Evolutionary conservation across 64 coral and sea anemone genomes (phyloP).

Genomic region (Pocillopora verrucosa): DNA sequence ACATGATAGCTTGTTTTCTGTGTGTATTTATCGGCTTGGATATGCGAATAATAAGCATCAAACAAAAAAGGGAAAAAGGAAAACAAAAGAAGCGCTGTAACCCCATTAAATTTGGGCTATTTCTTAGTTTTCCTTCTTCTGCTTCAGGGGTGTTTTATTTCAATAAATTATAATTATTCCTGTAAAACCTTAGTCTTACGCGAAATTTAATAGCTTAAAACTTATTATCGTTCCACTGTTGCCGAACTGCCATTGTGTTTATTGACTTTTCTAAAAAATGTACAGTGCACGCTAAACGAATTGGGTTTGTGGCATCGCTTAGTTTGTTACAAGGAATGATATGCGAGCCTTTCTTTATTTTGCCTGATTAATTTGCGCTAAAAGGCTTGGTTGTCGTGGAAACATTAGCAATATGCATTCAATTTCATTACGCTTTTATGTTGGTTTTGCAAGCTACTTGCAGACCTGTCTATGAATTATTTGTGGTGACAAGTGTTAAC

Average conservation of each 20-base stretch:
- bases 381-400: conserved; percentile 10
- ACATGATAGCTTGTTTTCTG: background rate
- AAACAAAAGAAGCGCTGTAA: no score
- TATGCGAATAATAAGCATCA: background rate
- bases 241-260: background rate
- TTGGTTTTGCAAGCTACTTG: background rate
- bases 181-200: background rate
- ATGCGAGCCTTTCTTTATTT: conserved; percentile 13
- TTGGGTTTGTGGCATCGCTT: background rate
- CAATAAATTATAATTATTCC: background rate
- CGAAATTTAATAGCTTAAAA: background rate
- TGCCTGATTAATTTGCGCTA: conserved; percentile 25
- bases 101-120: no score
- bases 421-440: background rate
- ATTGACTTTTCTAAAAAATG: background rate
- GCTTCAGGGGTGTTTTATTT: background rate
- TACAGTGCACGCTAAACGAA: background rate
- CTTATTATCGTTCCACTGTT: background rate
- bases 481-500: conserved; percentile 1
- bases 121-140: no score
- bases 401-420: conserved; percentile 1
- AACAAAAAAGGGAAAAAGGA: background rate
- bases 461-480: background rate
- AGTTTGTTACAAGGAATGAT: background rate
- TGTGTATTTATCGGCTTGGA: background rate